Conservation (phyloP, 2,888 invertebrate species). For the Caradrina clavipalpis region DNA sequence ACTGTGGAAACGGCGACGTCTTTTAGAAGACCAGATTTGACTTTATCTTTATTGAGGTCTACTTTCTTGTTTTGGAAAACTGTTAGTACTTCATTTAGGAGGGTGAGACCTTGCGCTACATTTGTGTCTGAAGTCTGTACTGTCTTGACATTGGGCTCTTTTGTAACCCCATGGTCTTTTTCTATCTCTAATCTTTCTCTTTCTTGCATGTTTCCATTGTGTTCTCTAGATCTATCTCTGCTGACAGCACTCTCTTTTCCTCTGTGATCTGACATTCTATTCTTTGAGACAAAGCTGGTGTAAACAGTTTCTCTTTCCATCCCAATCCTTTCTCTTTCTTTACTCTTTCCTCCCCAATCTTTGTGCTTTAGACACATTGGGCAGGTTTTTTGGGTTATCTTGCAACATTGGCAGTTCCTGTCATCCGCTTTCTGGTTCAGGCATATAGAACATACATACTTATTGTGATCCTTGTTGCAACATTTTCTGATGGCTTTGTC, state of each 20-base stretch:
- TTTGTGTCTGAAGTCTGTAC: conserved; percentile 78
- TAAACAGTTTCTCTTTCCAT: conserved; percentile 7
- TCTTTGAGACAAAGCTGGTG: neutral
- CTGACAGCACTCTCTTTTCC: neutral
- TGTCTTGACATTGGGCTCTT: conserved; percentile 62
- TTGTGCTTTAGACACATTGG: conserved; percentile 71
- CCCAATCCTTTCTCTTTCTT: conserved; percentile 39
- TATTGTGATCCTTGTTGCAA: conserved; percentile 60
- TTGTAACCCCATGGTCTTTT: conserved; percentile 9
- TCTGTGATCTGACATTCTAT: neutral
- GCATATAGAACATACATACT: conserved; percentile 81
- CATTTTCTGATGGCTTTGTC: conserved; percentile 52
- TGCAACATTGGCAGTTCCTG: conserved; percentile 42
- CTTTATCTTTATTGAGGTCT: conserved; percentile 58
- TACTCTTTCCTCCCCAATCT: conserved; percentile 23
- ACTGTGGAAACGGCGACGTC: conserved; percentile 78
- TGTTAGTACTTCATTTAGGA: conserved; percentile 84
- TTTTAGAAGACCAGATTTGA: conserved; percentile 72
- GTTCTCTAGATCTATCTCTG: conserved; percentile 44
- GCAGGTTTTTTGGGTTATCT: conserved; percentile 67
- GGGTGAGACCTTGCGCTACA: conserved; percentile 73
- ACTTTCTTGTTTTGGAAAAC: conserved; percentile 83
- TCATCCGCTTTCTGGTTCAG: conserved; percentile 66
- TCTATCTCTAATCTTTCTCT: conserved; percentile 32
- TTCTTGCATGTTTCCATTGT: conserved; percentile 18